Base-by-base conservation (phyloP, 2,797 vertebrate genomes). In the Lepus oiostolus region DNA sequence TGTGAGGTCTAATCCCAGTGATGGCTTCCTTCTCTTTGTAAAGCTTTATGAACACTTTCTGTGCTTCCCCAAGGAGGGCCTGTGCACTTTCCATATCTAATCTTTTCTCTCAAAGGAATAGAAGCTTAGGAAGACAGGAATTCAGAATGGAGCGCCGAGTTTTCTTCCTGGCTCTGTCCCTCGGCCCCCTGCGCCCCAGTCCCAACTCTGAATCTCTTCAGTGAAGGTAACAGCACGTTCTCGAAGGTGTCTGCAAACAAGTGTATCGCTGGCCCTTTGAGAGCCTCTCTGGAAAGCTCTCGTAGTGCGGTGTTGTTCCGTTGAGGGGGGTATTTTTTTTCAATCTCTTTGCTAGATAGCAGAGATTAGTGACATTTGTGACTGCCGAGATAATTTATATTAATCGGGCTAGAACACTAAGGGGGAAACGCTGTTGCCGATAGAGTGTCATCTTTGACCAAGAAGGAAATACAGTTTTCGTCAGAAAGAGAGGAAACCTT, bases 401-500 rank as follows among this genome's bases (percentile, higher is more conserved):
- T 90, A 38, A 91, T 74, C 13, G 5, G 38, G 87, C 81, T 91
- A 60, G 77, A 92, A 88, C 68, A 60, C 68, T 70, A 76, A 91
- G 38, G 47, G 85, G 17, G 54, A 85, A 80, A 54, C 28, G 50
- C 5, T 80, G 24, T 87, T 96, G 88, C 77, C 38, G 70, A 52
- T 91, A 89, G 58, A 76, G 9, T 93, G 91, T 89, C 58, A 81
- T 87, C 52, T 89, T 91, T 76, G 74, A 84, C 81, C 88, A 87
- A 88, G 83, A 54, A 95, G 85, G 50, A 92, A 81, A 38, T 58
- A 89, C 42, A 30, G 32, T 96, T 96, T 97, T 90, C 58, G 21
- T 87, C 88, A 63, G 68, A 90, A 94, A 87, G 65, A 92, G 90
- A 93, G 87, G 35, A 86, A 70, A 72, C 47, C 38, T 86, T 85